Evolutionary conservation across 1,140 invertebrate species (phyloP).

Genomic region (Euwallacea similis): DNA sequence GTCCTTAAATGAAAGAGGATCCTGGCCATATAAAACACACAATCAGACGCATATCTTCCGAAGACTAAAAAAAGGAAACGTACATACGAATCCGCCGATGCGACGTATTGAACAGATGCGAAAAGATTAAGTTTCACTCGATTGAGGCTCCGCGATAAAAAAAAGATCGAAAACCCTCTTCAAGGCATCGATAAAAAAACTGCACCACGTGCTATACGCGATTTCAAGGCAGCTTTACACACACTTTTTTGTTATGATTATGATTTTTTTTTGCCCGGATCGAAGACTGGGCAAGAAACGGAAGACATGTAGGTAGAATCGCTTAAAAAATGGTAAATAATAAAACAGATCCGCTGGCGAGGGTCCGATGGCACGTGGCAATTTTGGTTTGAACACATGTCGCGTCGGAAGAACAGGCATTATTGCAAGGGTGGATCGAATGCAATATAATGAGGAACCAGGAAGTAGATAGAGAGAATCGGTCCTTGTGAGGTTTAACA

Average conservation of each 20-base stretch:
- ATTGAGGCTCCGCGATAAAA: slow-evolving; percentile 29
- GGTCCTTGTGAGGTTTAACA: slow-evolving; percentile 27
- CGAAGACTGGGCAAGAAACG: neutral
- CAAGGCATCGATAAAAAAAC: slow-evolving; percentile 16
- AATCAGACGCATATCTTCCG: slow-evolving; percentile 26
- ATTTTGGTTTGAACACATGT: slow-evolving; percentile 25
- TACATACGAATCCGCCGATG: slow-evolving; percentile 26
- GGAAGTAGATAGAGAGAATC: slow-evolving; percentile 23
- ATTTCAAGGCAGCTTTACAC: slow-evolving; percentile 14
- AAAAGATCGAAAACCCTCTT: slow-evolving; percentile 27
- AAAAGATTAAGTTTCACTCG: slow-evolving; percentile 30
- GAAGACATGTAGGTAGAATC: slow-evolving; percentile 18
- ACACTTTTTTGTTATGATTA: slow-evolving; percentile 21
- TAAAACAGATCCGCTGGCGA: slow-evolving; percentile 17
- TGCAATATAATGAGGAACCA: slow-evolving; percentile 30
- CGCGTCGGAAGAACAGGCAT: slow-evolving; percentile 11
- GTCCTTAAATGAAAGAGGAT: slow-evolving; percentile 33
- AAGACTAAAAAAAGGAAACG: slow-evolving; percentile 22
- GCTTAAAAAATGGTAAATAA: slow-evolving; percentile 28
- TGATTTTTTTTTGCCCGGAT: slow-evolving; percentile 25
- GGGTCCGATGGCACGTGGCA: slow-evolving; percentile 27
- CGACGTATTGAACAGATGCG: slow-evolving; percentile 32
- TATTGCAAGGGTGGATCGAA: slow-evolving; percentile 29
- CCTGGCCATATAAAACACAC: slow-evolving; percentile 31
- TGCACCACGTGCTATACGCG: slow-evolving; percentile 27